Evolutionary conservation across 2,113 vertebrate species (phyloP).

Genomic region (Dasyprocta punctata): DNA sequence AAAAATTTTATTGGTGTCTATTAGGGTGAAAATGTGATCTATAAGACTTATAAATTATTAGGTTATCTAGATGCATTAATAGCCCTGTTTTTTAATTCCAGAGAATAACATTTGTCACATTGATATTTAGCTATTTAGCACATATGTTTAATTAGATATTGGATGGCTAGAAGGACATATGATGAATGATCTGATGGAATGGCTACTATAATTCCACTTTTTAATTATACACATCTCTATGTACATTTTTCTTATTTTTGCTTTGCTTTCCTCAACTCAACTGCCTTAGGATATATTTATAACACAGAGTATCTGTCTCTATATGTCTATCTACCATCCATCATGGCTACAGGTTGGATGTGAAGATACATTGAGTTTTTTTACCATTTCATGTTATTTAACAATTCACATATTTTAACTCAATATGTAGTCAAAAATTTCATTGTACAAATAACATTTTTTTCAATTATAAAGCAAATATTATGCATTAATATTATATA

Average conservation of each 20-base stretch:
- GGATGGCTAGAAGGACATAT: background rate
- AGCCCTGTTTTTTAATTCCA: background rate
- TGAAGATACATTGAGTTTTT: background rate
- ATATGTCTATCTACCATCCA: background rate
- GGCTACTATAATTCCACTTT: background rate
- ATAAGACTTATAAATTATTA: background rate
- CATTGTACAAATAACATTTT: background rate
- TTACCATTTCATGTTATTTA: background rate
- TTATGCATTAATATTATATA: background rate
- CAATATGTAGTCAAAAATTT: background rate
- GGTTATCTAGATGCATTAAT: background rate
- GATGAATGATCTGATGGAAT: background rate
- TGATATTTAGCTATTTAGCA: constrained; percentile 29
- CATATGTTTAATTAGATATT: background rate
- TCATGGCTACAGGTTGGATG: background rate
- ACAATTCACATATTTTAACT: background rate
- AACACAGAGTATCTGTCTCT: background rate
- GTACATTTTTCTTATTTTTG: background rate
- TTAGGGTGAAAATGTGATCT: fast-evolving
- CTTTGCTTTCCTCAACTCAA: background rate
- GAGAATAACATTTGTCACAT: background rate
- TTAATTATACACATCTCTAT: background rate
- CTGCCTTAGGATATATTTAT: background rate
- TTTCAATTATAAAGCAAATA: background rate
- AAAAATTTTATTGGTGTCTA: background rate